Evolutionary conservation across 2,888 invertebrate genomes (phyloP).

Genomic region (Caenorhabditis doughertyi): DNA sequence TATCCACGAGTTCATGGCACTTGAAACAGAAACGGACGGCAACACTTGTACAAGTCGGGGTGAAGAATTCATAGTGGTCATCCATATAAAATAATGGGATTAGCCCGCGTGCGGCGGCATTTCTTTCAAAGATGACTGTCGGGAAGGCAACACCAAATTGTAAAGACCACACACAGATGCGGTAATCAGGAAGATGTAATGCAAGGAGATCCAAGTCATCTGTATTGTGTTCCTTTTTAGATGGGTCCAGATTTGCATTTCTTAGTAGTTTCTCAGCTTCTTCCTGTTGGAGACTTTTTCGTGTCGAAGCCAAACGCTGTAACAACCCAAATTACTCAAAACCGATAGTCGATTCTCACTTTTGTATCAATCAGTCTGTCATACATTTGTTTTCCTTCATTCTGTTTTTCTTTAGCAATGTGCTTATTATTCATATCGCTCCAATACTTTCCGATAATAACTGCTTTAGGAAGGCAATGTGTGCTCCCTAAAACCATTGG

Average conservation of each 20-base stretch:
- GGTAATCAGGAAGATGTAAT: neutral
- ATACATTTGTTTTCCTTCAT: neutral
- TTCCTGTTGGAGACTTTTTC: neutral
- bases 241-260: neutral
- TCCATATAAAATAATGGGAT: neutral
- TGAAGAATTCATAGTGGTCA: slow-evolving; percentile 5
- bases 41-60: neutral
- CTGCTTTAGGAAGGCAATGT: slow-evolving; percentile 1
- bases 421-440: neutral
- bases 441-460: neutral
- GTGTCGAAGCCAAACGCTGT: neutral
- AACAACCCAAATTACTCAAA: too few relatives aligned
- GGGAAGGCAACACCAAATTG: neutral
- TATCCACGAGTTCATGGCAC: neutral
- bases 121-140: neutral
- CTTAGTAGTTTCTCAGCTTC: neutral
- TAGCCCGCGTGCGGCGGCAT: neutral
- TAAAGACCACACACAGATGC: neutral
- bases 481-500: neutral
- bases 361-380: neutral
- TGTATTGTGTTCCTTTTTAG: neutral
- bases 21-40: neutral
- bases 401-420: too few relatives aligned
- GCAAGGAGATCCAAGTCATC: neutral
- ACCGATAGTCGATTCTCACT: too few relatives aligned